phyloP scores from a whole-genome alignment of 92 coral and sea anemone genomes.

The Zoanthus sansibaricus region DNA sequence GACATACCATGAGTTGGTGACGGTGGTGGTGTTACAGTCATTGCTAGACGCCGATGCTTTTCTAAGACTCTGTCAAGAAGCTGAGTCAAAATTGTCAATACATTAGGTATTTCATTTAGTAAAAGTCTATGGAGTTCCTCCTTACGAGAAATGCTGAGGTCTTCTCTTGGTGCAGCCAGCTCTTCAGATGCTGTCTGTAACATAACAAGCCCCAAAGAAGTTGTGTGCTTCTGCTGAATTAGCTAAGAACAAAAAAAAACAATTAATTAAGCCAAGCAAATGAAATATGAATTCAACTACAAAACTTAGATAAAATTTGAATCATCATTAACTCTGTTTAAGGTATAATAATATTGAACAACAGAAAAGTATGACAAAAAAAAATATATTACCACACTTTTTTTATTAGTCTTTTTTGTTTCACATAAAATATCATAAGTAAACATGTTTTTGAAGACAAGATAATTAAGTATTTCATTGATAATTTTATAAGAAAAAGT shows the following conservation, averaged over 20 bases:
- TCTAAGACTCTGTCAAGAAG: slow-evolving; percentile 90
- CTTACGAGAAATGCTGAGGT: slow-evolving; percentile 90
- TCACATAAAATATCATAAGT: no score
- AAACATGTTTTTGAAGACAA: no score
- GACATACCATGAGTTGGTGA: slow-evolving; percentile 97
- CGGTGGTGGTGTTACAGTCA: slow-evolving; percentile 98
- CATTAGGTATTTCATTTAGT: slow-evolving; percentile 87
- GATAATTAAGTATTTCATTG: no score
- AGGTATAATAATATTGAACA: no score
- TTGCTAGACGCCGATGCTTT: slow-evolving; percentile 87
- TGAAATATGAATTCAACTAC: no score
- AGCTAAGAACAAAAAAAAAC: slow-evolving; percentile 70
- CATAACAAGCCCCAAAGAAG: slow-evolving; percentile 88
- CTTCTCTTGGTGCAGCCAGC: slow-evolving; percentile 94
- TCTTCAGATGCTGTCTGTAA: slow-evolving; percentile 97
- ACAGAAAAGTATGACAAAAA: no score
- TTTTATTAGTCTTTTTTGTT: no score
- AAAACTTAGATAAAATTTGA: no score
- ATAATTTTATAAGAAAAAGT: no score
- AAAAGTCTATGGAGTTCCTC: slow-evolving; percentile 89
- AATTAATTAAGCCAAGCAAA: neutral
- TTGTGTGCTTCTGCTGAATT: slow-evolving; percentile 89
- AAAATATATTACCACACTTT: no score
- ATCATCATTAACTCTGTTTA: no score
- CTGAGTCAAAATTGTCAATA: slow-evolving; percentile 80